A percentile compares a stretch with the other conserved stretches of the same genome.
These are phyloP conservation scores for Bryconaethiops microstoma DNA, from an alignment of 2,797 vertebrate species.

Conservation along the genomic window DNA sequence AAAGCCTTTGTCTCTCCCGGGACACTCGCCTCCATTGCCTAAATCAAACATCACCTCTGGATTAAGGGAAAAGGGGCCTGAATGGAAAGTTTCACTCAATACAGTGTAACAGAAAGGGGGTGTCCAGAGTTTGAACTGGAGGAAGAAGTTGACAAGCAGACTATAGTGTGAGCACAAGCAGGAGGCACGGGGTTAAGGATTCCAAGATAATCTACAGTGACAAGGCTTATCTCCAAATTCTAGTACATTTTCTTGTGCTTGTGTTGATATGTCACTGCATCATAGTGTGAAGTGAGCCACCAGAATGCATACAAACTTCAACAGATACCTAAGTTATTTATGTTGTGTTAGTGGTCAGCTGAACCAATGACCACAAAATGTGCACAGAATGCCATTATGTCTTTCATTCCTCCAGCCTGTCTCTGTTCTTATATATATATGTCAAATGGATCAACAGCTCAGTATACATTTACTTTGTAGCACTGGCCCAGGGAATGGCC, in stretches of 20 bases:
- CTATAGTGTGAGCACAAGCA: background rate
- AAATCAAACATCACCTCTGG: slow-evolving; percentile 44
- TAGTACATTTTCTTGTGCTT: background rate
- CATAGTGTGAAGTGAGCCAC: too few species aligned
- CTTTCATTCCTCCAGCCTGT: too few species aligned
- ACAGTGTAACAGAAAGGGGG: background rate
- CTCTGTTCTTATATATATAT: too few species aligned
- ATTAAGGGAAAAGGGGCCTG: slow-evolving; percentile 6
- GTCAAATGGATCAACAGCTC: too few species aligned
- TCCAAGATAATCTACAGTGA: background rate
- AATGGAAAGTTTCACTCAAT: slow-evolving; percentile 44
- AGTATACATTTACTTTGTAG: too few species aligned
- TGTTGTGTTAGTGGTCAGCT: too few species aligned
- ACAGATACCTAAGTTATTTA: too few species aligned
- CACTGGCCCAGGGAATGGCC: too few species aligned
- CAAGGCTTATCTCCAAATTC: background rate
- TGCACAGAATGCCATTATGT: too few species aligned
- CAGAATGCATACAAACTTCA: too few species aligned
- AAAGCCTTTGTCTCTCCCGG: background rate
- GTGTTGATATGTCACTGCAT: background rate
- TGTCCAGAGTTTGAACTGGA: background rate
- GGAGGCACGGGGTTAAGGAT: background rate
- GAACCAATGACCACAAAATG: too few species aligned
- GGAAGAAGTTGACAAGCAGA: background rate
- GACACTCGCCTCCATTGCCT: slow-evolving; percentile 1